Percentiles rank a stretch among this genome's conserved stretches.
Conservation (phyloP, 2,797 vertebrate species). For the Pangasius sanitwongsei region DNA sequence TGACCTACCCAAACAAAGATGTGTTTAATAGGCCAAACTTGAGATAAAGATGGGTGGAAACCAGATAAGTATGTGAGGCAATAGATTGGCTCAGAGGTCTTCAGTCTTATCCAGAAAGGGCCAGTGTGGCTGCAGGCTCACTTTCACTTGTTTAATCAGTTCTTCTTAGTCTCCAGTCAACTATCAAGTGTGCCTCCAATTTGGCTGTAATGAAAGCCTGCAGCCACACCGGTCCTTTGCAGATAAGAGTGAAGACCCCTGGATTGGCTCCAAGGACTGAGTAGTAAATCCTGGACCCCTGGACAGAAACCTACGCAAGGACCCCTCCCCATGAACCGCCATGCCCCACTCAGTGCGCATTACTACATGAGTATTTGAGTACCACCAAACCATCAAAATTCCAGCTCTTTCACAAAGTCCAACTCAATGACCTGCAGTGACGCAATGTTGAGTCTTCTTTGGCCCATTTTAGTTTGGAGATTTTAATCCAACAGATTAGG, state of each 20-base stretch:
- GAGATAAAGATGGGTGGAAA: neutral
- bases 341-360: neutral
- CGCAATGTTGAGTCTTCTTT: neutral
- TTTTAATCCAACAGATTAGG: neutral
- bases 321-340: neutral
- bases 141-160: constrained; percentile 7
- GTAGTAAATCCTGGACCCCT: neutral
- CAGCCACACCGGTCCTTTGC: neutral
- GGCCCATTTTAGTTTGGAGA: neutral
- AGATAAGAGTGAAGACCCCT: constrained; percentile 36
- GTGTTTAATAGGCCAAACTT: too few species aligned
- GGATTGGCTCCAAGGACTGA: neutral
- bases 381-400: neutral
- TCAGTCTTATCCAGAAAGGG: neutral
- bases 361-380: neutral
- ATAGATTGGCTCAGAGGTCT: neutral
- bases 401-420: neutral
- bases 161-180: neutral
- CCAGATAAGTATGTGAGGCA: neutral
- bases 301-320: neutral
- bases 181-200: neutral
- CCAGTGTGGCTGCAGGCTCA: too few species aligned
- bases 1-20: neutral
- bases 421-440: neutral
- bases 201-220: constrained; percentile 13